A percentile compares a stretch with the other conserved stretches of the same genome.
phyloP scores from a whole-genome alignment of 2,888 invertebrate genomes.

The Dasypogon diadema region DNA sequence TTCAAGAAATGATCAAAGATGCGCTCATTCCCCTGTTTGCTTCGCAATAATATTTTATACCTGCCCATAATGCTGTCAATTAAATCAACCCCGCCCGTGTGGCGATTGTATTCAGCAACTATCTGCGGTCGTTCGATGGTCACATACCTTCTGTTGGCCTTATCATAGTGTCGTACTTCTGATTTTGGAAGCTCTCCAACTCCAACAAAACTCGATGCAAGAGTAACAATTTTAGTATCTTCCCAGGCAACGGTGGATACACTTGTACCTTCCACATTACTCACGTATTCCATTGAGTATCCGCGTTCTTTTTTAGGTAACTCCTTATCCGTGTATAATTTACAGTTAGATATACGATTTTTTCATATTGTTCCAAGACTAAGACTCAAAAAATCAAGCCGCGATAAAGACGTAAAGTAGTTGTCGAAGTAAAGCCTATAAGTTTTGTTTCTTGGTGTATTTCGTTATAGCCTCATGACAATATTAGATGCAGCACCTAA shows the following conservation, averaged over 20 bases:
- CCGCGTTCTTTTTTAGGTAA: constrained; percentile 58
- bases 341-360: constrained; percentile 61
- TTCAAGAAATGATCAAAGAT: constrained; percentile 55
- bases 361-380: constrained; percentile 60
- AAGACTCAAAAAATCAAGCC: constrained; percentile 59
- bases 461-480: constrained; percentile 55
- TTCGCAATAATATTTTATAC: constrained; percentile 32
- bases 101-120: too few species aligned
- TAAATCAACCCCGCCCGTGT: too few species aligned
- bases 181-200: constrained; percentile 39
- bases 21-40: constrained; percentile 55
- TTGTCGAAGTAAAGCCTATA: constrained; percentile 57
- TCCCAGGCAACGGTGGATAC: constrained; percentile 43
- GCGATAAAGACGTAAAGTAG: constrained; percentile 56
- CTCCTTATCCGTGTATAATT: constrained; percentile 58
- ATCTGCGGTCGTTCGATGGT: too few species aligned
- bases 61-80: constrained; percentile 4
- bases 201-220: too few species aligned
- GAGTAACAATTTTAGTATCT: constrained; percentile 42
- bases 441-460: constrained; percentile 55
- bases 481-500: constrained; percentile 57
- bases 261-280: constrained; percentile 57
- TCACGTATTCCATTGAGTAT: constrained; percentile 58
- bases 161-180: constrained; percentile 59
- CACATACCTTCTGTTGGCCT: too few species aligned